Conservation (phyloP, 2,113 vertebrate genomes). For the Dendrocopos noguchii region DNA sequence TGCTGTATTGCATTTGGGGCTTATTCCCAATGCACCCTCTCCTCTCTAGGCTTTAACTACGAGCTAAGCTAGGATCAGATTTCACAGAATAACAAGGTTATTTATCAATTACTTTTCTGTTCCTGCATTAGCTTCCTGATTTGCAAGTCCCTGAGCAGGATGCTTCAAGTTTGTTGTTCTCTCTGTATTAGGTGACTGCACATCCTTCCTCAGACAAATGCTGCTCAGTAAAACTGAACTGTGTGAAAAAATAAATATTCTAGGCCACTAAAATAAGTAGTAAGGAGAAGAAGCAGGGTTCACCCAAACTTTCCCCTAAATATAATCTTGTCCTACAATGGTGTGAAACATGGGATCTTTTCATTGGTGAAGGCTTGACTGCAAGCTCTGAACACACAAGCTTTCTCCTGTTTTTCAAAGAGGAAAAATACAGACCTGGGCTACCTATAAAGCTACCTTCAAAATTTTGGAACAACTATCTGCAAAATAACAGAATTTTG, state of each 20-base stretch:
- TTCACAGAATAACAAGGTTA: neutral
- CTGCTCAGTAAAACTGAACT: neutral
- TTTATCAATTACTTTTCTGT: neutral
- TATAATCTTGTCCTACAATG: neutral
- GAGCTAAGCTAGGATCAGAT: neutral
- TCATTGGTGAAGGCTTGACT: neutral
- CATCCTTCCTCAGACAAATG: neutral
- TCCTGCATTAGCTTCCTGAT: neutral
- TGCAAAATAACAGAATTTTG: neutral
- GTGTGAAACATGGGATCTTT: neutral
- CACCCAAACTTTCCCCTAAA: neutral
- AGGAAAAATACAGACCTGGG: neutral
- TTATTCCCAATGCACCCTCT: neutral
- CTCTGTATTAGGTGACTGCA: neutral
- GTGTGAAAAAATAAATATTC: neutral
- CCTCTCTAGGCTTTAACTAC: neutral
- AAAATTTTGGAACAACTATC: neutral
- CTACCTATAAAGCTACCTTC: neutral
- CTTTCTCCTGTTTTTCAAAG: neutral
- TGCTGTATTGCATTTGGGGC: neutral
- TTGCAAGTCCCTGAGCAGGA: neutral
- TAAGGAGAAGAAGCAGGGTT: neutral
- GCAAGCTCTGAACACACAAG: neutral
- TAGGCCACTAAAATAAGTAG: neutral
- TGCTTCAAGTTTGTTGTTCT: neutral